Conservation (phyloP, 2,888 invertebrate genomes). For the Melinopterus prodromus region DNA sequence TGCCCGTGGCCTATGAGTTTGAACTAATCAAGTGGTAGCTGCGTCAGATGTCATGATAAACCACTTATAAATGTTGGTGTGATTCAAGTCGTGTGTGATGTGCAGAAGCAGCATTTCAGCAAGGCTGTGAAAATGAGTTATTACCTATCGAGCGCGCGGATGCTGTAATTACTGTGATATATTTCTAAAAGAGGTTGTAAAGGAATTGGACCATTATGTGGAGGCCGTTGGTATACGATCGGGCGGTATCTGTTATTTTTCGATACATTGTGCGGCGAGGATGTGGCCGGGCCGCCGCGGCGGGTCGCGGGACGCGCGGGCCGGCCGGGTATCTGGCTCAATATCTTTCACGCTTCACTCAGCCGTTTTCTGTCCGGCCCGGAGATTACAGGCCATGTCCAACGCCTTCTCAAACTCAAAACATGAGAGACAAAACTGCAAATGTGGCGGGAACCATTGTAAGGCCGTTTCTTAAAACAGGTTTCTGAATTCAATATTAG, state of each 20-base stretch:
- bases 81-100: too few species aligned
- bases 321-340: slow-evolving; percentile 19
- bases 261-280: slow-evolving; percentile 21
- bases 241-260: slow-evolving; percentile 11
- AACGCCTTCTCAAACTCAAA: slow-evolving; percentile 24
- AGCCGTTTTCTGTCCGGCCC: slow-evolving; percentile 15
- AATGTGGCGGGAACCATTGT: slow-evolving; percentile 24
- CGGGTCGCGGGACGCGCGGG: slow-evolving; percentile 7
- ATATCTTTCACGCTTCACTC: slow-evolving; percentile 24
- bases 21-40: background rate
- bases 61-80: too few species aligned
- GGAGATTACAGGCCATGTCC: slow-evolving; percentile 24
- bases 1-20: background rate
- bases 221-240: slow-evolving; percentile 7
- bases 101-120: too few species aligned
- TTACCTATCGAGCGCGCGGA: background rate
- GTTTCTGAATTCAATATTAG: slow-evolving; percentile 24
- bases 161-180: background rate
- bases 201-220: slow-evolving; percentile 14
- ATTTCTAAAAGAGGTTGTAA: background rate
- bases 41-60: background rate
- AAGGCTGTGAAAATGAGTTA: background rate
- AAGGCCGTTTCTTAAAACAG: slow-evolving; percentile 20
- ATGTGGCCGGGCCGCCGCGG: background rate
- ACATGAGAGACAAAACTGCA: slow-evolving; percentile 23